phyloP scores from a whole-genome alignment of 2,797 vertebrate species.

The Crotalus adamanteus region DNA sequence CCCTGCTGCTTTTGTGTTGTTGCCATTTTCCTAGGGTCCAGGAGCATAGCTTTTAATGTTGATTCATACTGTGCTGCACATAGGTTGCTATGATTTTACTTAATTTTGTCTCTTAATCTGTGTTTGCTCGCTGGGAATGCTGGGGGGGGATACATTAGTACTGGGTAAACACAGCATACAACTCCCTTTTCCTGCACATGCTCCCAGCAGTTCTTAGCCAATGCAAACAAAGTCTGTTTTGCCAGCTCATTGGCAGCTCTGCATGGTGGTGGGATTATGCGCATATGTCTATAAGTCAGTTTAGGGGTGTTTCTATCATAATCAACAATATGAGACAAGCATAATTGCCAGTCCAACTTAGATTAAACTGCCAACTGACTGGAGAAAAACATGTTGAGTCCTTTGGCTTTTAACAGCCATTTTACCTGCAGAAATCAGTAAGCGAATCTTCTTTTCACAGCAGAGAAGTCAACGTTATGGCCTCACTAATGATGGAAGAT shows the following conservation, averaged over 20 bases:
- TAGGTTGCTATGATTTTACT: slow-evolving; percentile 54
- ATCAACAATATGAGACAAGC: not conserved
- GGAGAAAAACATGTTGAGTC: no score
- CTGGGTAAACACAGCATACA: slow-evolving; percentile 50
- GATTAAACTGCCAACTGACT: not conserved
- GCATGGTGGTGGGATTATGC: no score
- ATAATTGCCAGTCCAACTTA: not conserved
- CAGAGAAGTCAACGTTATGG: not conserved
- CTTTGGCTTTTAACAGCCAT: not conserved
- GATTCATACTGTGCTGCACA: slow-evolving; percentile 29
- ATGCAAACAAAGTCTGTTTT: slow-evolving; percentile 55
- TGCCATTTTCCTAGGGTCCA: not conserved
- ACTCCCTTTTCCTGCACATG: not conserved
- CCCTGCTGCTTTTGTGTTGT: not conserved
- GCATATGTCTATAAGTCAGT: not conserved
- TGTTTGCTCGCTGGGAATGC: slow-evolving; percentile 54
- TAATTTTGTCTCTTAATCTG: slow-evolving; percentile 60
- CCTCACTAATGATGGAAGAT: not conserved
- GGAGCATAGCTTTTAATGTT: not conserved
- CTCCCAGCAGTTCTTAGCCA: slow-evolving; percentile 1
- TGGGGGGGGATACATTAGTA: slow-evolving; percentile 49
- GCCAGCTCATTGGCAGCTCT: not conserved
- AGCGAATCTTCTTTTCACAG: not conserved
- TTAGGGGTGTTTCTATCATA: not conserved
- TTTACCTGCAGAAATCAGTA: not conserved